These are phyloP conservation scores for Picus viridis DNA, from an alignment of 2,797 vertebrate species.

Conservation along the genomic window DNA sequence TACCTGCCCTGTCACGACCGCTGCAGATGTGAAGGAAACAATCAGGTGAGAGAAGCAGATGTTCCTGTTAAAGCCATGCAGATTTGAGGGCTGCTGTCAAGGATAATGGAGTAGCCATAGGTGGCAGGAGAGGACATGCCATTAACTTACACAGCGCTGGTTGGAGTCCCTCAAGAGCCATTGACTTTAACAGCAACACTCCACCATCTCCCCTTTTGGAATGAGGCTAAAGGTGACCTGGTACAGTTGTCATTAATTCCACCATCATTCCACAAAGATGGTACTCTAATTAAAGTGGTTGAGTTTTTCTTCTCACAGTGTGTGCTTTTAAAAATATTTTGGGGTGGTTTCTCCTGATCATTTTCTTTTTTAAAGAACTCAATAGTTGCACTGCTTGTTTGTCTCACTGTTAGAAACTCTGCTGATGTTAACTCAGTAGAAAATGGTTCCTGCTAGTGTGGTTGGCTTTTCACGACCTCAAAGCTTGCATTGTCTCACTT, in stretches of 20 bases:
- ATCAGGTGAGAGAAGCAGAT: conserved; percentile 29
- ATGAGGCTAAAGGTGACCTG: conserved; percentile 33
- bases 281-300: neutral
- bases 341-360: neutral
- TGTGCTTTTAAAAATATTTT: neutral
- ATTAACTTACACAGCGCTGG: neutral
- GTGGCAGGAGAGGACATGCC: neutral
- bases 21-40: conserved; percentile 13
- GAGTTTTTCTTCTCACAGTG: neutral
- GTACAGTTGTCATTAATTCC: neutral
- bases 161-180: conserved; percentile 19
- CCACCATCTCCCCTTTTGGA: neutral
- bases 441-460: neutral
- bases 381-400: neutral
- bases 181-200: conserved; percentile 13
- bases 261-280: neutral
- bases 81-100: neutral
- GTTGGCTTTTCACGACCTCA: neutral
- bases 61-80: neutral
- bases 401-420: neutral
- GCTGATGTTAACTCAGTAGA: neutral
- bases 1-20: neutral
- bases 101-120: conserved; percentile 28
- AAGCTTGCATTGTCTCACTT: neutral
- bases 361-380: no score